Evolutionary conservation across 2,888 invertebrate species (phyloP).

Genomic region (Malthinus flaveolus): DNA sequence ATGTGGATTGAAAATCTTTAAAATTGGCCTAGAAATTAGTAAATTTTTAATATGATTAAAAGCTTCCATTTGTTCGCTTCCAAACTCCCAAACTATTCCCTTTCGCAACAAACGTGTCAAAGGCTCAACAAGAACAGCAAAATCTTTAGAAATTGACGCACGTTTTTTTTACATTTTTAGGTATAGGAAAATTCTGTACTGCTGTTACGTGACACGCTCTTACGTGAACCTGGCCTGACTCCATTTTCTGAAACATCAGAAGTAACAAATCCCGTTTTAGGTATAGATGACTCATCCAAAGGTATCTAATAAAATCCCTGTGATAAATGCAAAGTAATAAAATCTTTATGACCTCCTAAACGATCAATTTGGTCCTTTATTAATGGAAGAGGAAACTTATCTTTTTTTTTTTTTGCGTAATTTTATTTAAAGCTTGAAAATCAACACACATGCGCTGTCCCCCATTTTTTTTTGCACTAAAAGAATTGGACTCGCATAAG

Average conservation of each 20-base stretch:
- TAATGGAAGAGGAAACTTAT: conserved; percentile 10
- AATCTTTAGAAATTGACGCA: conserved; percentile 18
- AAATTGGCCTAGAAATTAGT: conserved; percentile 10
- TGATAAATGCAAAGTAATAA: conserved; percentile 4
- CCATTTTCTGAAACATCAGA: too few species aligned
- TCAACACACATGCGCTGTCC: neutral
- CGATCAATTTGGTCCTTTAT: too few species aligned
- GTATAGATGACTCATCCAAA: too few species aligned
- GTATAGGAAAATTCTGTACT: conserved; percentile 10
- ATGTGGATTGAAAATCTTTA: conserved; percentile 10
- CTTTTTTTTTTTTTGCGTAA: conserved; percentile 9
- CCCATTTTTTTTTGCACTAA: conserved; percentile 10
- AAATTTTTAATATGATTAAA: conserved; percentile 1
- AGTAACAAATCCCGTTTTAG: too few species aligned
- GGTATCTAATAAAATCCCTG: too few species aligned
- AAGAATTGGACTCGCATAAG: conserved; percentile 7
- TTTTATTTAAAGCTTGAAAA: conserved; percentile 8
- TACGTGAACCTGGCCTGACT: too few species aligned
- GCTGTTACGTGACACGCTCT: too few species aligned
- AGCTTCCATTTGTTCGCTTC: conserved; percentile 1
- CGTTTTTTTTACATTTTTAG: conserved; percentile 15
- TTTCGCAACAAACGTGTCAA: conserved; percentile 7
- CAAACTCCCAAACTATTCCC: neutral
- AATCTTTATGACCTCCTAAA: neutral
- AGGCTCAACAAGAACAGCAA: conserved; percentile 6